phyloP scores from a whole-genome alignment of 2,888 invertebrate genomes.

The Vesta saturnalis region DNA sequence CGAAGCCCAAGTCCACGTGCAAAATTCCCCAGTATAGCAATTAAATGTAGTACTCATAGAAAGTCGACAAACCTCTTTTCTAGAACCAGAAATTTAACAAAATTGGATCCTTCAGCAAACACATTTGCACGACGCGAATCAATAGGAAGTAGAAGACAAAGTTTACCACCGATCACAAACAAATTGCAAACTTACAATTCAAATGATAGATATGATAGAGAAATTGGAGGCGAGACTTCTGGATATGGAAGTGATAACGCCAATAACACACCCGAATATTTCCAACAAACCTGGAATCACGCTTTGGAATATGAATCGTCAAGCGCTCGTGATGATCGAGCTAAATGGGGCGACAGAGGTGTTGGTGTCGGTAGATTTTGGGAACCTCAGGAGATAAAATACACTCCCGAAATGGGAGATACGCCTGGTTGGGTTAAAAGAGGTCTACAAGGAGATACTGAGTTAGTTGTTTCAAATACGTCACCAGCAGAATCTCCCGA shows the following conservation, averaged over 20 bases:
- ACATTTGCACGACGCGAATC: slow-evolving; percentile 48
- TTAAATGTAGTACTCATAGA: slow-evolving; percentile 34
- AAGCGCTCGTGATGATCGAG: slow-evolving; percentile 69
- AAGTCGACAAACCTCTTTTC: slow-evolving; percentile 40
- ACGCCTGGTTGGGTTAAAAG: slow-evolving; percentile 67
- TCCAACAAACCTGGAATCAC: slow-evolving; percentile 46
- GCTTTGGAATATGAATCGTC: slow-evolving; percentile 57
- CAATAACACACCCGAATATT: slow-evolving; percentile 61
- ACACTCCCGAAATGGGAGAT: slow-evolving; percentile 46
- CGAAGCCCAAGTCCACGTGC: slow-evolving; percentile 25
- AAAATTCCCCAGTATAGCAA: slow-evolving; percentile 32
- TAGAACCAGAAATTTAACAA: slow-evolving; percentile 51
- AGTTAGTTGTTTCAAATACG: slow-evolving; percentile 61
- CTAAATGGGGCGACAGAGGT: slow-evolving; percentile 79
- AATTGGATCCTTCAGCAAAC: slow-evolving; percentile 44
- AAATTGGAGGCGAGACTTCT: slow-evolving; percentile 78
- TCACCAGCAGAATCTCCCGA: slow-evolving; percentile 61
- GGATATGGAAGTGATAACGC: slow-evolving; percentile 85
- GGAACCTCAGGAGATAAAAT: slow-evolving; percentile 65
- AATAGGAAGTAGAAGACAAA: slow-evolving; percentile 48
- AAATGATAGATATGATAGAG: slow-evolving; percentile 60
- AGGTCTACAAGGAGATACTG: slow-evolving; percentile 64
- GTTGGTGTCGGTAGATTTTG: slow-evolving; percentile 75
- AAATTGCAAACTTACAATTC: slow-evolving; percentile 53
- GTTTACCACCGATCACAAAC: slow-evolving; percentile 58